Evolutionary conservation across 2,113 vertebrate species (phyloP).

Genomic region (Philantomba maxwellii): DNA sequence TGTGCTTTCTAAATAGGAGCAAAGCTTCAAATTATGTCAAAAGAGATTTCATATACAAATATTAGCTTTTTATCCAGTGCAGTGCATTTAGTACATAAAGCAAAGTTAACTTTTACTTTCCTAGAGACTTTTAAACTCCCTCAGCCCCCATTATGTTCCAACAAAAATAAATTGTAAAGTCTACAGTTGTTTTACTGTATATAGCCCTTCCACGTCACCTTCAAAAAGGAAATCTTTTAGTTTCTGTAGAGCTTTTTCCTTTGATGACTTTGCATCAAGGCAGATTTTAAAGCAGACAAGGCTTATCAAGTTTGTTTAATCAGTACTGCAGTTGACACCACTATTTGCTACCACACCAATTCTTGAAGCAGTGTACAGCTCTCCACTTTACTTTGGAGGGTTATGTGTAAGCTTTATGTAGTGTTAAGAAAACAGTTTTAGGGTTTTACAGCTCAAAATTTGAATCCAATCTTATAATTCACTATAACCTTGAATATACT

Average conservation of each 20-base stretch:
- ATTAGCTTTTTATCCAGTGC: conserved; percentile 41
- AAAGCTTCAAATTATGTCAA: conserved; percentile 33
- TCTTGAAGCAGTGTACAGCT: not conserved
- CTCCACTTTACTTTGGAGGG: not conserved
- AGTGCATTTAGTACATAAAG: not conserved
- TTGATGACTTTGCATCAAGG: not conserved
- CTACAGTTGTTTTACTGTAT: not conserved
- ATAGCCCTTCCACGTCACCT: not conserved
- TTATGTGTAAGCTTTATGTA: not conserved
- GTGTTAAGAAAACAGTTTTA: not conserved
- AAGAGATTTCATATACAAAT: conserved; percentile 34
- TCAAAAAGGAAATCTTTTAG: not conserved
- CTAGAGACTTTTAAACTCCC: not conserved
- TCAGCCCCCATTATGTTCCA: not conserved
- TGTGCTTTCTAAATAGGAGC: conserved; percentile 36
- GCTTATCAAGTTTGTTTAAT: not conserved
- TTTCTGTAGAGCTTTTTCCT: not conserved
- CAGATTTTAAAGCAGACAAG: not conserved
- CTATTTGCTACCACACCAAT: not conserved
- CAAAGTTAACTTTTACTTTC: conserved; percentile 47
- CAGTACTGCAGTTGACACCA: not conserved
- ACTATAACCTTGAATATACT: not conserved
- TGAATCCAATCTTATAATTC: not conserved
- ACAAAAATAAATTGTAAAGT: not conserved
- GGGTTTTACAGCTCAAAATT: not conserved